Conservation (phyloP, 2,113 vertebrate genomes). For the Podarcis raffonei region DNA sequence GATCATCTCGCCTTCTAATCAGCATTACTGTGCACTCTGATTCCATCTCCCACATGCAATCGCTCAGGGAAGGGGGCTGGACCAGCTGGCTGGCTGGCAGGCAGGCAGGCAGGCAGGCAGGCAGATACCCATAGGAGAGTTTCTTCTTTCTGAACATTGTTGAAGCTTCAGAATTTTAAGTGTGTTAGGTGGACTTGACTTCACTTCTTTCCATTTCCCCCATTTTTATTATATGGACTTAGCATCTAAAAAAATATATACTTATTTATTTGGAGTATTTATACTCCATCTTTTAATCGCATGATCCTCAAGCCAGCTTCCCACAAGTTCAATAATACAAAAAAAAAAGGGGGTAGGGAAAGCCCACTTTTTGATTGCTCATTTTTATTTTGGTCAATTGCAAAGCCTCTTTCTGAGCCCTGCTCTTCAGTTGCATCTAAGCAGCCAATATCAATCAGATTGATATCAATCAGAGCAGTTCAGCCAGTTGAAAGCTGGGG, state of each 20-base stretch:
- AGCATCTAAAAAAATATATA: no score
- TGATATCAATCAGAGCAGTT: neutral
- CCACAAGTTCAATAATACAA: neutral
- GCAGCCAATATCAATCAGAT: neutral
- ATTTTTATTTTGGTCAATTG: neutral
- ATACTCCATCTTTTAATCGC: neutral
- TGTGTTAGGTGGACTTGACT: neutral
- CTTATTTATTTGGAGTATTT: neutral
- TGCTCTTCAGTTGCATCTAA: neutral
- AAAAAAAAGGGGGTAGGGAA: neutral
- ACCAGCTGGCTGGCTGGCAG: no score
- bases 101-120: accelerated
- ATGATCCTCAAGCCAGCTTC: neutral
- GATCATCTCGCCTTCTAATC: neutral
- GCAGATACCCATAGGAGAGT: accelerated
- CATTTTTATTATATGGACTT: neutral
- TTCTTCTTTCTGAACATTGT: neutral
- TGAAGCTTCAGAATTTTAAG: conserved; percentile 9
- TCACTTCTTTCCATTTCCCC: neutral
- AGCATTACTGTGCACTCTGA: accelerated
- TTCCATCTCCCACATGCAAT: accelerated
- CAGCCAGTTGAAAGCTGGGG: neutral
- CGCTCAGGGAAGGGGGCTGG: neutral
- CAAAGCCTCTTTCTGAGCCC: neutral
- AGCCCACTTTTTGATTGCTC: neutral